Conservation (phyloP, 2,797 vertebrate genomes). For the Sebastes cheni region DNA sequence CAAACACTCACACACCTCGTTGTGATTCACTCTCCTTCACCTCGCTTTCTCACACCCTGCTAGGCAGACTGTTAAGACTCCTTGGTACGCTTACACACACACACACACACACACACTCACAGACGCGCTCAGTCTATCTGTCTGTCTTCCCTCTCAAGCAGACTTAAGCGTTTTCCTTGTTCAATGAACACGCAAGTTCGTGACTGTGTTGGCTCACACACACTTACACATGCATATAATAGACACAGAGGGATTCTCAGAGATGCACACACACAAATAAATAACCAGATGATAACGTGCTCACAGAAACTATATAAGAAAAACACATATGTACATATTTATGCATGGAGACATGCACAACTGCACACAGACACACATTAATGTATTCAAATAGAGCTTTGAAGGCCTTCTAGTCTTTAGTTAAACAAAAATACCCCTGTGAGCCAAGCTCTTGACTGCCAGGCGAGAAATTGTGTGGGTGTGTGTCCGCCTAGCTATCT, state of each 20-base stretch:
- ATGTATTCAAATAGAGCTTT: conserved; percentile 13
- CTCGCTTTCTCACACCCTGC: conserved; percentile 49
- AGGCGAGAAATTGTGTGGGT: conserved; percentile 15
- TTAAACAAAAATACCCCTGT: conserved; percentile 55
- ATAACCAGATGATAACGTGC: conserved; percentile 8
- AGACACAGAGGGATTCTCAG: background rate
- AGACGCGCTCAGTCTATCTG: background rate
- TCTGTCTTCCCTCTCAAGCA: conserved; percentile 36
- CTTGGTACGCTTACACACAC: background rate
- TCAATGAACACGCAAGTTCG: conserved; percentile 40
- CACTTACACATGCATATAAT: background rate
- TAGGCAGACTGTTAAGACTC: conserved; percentile 54
- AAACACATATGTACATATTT: conserved; percentile 7
- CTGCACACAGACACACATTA: background rate
- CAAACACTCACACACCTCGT: conserved; percentile 10
- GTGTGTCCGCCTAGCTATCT: background rate
- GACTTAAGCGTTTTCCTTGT: conserved; percentile 52
- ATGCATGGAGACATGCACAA: conserved; percentile 13
- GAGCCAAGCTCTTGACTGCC: conserved; percentile 56
- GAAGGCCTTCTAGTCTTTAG: conserved; percentile 48
- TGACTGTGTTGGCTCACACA: conserved; percentile 6
- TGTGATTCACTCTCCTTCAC: conserved; percentile 61
- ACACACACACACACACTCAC: conserved; percentile 15
- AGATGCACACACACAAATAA: background rate
- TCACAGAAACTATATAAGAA: background rate